Percentiles rank a stretch among this genome's conserved stretches.
Conservation (phyloP, 2,888 invertebrate genomes). For the Neoaliturus tenellus region DNA sequence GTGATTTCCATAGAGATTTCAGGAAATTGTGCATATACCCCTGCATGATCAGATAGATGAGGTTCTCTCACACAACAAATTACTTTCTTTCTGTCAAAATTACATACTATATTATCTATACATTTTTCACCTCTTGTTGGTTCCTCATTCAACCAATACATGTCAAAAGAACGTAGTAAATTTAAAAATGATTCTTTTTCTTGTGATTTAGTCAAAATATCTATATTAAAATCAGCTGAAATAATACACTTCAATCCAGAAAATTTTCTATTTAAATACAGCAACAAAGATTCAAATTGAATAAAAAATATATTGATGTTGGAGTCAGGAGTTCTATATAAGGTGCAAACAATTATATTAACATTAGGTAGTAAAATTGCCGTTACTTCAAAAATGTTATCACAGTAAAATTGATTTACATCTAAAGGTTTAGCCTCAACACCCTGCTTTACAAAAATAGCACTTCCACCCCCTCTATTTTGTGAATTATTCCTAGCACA, state of each 20-base stretch:
- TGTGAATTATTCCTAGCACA: not conserved
- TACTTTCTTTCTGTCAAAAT: not conserved
- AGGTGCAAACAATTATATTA: not conserved
- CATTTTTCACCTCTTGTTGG: not conserved
- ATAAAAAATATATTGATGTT: not conserved
- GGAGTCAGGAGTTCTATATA: not conserved
- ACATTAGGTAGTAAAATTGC: not conserved
- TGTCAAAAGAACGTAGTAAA: not conserved
- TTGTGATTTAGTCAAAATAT: not conserved
- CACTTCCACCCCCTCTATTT: not conserved
- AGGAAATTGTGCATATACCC: not conserved
- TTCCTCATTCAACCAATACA: no score
- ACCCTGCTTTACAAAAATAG: not conserved
- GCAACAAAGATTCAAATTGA: not conserved
- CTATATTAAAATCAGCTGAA: not conserved
- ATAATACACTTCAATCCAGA: not conserved
- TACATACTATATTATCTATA: not conserved
- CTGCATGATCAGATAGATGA: not conserved
- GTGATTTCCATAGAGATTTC: no score
- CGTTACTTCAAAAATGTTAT: conserved; percentile 11
- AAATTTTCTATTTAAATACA: not conserved
- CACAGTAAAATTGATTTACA: not conserved
- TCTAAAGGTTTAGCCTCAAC: not conserved
- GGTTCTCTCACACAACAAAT: not conserved
- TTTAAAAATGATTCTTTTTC: not conserved